These are phyloP conservation scores for Leucoma salicis DNA, from an alignment of 2,888 invertebrate genomes.

Conservation along the genomic window DNA sequence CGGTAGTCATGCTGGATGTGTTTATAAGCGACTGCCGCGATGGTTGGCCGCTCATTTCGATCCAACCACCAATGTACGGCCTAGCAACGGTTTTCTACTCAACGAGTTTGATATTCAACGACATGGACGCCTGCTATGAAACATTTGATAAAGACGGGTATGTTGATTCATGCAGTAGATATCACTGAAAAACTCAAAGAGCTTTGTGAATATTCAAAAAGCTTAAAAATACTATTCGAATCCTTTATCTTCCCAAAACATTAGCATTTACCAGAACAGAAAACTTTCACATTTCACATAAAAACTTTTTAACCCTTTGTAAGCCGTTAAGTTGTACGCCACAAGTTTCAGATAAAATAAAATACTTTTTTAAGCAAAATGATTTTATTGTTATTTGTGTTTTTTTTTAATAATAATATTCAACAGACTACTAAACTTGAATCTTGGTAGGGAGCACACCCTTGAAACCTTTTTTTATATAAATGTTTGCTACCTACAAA, in stretches of 20 bases:
- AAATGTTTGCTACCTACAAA: too few species aligned
- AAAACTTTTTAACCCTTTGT: too few species aligned
- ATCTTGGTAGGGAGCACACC: too few species aligned
- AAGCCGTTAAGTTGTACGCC: too few species aligned
- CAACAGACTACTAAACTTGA: too few species aligned
- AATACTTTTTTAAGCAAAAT: too few species aligned
- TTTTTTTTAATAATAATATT: too few species aligned
- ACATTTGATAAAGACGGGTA: constrained; percentile 95
- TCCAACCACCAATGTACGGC: constrained; percentile 72
- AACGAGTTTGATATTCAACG: constrained; percentile 81
- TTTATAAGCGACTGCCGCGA: constrained; percentile 61
- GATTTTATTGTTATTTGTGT: too few species aligned
- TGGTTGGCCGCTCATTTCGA: constrained; percentile 64
- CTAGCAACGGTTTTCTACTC: constrained; percentile 63
- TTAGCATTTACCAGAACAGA: too few species aligned
- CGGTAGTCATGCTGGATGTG: constrained; percentile 63
- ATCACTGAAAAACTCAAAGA: constrained; percentile 10
- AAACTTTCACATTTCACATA: too few species aligned
- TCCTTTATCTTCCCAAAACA: not conserved
- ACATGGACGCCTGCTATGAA: constrained; percentile 95
- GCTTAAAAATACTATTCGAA: not conserved
- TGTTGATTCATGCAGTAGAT: constrained; percentile 51
- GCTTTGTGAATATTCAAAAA: not conserved
- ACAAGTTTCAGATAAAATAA: too few species aligned
- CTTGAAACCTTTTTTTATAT: too few species aligned